Evolutionary conservation across 2,113 vertebrate genomes (phyloP).

Genomic region (Tetraodon nigroviridis): DNA sequence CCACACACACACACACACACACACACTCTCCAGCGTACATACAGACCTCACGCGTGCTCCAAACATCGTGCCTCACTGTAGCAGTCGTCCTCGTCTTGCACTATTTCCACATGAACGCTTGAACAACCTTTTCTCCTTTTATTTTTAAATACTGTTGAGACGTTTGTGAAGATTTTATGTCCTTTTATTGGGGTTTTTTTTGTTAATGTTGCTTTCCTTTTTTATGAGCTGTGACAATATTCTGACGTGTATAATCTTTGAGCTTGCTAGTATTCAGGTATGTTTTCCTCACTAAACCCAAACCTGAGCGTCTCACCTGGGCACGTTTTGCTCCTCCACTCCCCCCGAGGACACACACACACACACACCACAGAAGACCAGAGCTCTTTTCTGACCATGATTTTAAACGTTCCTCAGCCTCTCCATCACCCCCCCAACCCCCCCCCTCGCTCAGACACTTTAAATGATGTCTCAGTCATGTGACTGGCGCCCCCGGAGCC

Average conservation of each 20-base stretch:
- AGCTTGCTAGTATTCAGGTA: conserved; percentile 81
- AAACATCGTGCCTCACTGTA: conserved; percentile 84
- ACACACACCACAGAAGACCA: conserved; percentile 2
- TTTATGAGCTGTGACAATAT: conserved; percentile 88
- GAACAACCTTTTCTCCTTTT: conserved; percentile 82
- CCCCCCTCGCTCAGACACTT: conserved; percentile 43
- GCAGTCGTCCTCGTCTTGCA: conserved; percentile 85
- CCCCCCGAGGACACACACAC: conserved; percentile 30
- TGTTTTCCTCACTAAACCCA: conserved; percentile 59
- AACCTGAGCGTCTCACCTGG: neutral
- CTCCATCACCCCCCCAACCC: too few species aligned
- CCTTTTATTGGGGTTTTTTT: conserved; percentile 67
- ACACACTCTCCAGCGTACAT: conserved; percentile 4
- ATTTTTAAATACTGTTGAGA: conserved; percentile 87
- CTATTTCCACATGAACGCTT: conserved; percentile 88
- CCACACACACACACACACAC: too few species aligned
- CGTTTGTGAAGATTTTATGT: conserved; percentile 93
- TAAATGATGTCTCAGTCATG: conserved; percentile 51
- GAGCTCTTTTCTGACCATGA: conserved; percentile 35
- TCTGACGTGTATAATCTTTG: conserved; percentile 74
- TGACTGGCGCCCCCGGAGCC: conserved; percentile 58
- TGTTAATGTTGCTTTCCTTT: conserved; percentile 66
- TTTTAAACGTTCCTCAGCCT: conserved; percentile 20
- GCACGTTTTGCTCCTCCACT: conserved; percentile 40
- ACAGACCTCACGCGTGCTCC: neutral